These are phyloP conservation scores for Chelonia mydas DNA, from an alignment of 2,797 vertebrate species.

Conservation along the genomic window DNA sequence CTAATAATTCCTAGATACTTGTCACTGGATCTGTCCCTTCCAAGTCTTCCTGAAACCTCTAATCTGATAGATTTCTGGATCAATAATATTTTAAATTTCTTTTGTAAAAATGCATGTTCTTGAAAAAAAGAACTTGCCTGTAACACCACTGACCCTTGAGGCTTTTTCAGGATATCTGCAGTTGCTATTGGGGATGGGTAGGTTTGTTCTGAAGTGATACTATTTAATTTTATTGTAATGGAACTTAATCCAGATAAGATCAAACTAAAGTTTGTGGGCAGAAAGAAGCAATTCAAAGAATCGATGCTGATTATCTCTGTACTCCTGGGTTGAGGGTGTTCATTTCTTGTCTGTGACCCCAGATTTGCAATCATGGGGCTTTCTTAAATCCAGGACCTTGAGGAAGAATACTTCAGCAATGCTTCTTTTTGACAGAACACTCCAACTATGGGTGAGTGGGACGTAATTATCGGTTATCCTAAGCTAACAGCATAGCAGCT, in stretches of 20 bases:
- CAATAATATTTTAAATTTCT: neutral
- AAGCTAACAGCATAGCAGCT: neutral
- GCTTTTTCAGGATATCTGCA: neutral
- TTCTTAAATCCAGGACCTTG: neutral
- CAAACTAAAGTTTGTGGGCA: neutral
- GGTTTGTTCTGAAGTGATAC: neutral
- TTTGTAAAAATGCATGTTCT: neutral
- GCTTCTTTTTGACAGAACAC: neutral
- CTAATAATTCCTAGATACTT: neutral
- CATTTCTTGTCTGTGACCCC: neutral
- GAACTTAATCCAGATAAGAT: neutral
- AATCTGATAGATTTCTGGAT: neutral
- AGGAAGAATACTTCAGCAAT: neutral
- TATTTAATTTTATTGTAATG: neutral
- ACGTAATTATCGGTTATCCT: neutral
- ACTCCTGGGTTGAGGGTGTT: neutral
- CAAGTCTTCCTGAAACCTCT: neutral
- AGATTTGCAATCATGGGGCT: neutral
- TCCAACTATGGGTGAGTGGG: neutral
- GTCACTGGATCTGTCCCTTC: neutral
- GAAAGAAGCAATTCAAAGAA: neutral
- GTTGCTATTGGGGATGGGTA: neutral
- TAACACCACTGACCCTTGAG: neutral
- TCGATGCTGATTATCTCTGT: rapidly evolving
- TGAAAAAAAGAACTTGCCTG: neutral